Base-by-base conservation (phyloP, 2,113 vertebrate species). In the Nematolebias whitei region DNA sequence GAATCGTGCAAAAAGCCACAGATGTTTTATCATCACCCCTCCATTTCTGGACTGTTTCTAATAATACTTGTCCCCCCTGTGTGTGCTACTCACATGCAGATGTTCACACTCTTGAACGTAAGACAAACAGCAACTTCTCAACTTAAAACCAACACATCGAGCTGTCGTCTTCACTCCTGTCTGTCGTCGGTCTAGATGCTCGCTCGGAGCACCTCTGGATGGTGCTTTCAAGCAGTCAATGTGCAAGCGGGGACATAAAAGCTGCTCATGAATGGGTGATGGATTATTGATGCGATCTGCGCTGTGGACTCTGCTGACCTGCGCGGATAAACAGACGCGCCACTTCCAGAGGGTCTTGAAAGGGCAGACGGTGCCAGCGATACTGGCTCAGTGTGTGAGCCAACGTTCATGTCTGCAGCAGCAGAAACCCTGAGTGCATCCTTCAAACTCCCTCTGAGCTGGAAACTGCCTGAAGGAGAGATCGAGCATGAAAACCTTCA, bases 211-310 rank as follows among this genome's bases (percentile, higher is more conserved):
- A 71, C 74, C 81, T 85, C 59, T 72, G 60, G 63, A 52, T 58
- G 16, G n/a, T 24, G 60, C 80, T 85, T 88, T 81, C 74, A 81
- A 80, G 73, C 44, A 87, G 65, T 67, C 63, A 71, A 54, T 40
- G 26, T 85, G 55, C 78, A 79, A 76, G 55, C 68, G 74, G 49
- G 79, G 79, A 88, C 85, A 88, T 83, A 71, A 85, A 80, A 87
- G 59, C 45, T 39, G 35, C 82, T 89, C 79, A 85, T 90, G 74
- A 87, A 89, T 87, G 78, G 87, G 79, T 85, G 82, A 91, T 86
- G 80, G 29, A 61, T 68, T 79, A 71, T 79, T 74, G 41, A 63
- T 57, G 69, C 62, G 76, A 86, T 85, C 83, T 78, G 68, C 38
- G 63, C 67, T 40, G 43, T 32, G 39, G 70, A 71, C 53, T 71